Percentiles rank a stretch among this genome's conserved stretches.
phyloP scores from a whole-genome alignment of 2,113 vertebrate species.

The Boleophthalmus pectinirostris region DNA sequence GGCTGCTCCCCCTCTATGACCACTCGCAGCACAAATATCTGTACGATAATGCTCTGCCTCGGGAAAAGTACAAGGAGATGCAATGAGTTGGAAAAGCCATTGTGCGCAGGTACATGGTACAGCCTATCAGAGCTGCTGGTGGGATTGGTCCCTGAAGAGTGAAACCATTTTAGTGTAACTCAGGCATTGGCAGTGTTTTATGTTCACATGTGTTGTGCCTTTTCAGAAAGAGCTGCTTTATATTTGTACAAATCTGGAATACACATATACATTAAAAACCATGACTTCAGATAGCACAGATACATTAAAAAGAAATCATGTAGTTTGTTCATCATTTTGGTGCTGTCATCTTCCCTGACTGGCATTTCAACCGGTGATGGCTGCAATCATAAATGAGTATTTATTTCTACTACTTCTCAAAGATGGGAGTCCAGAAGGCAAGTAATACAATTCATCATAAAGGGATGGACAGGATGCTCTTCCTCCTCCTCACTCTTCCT shows the following conservation, averaged over 20 bases:
- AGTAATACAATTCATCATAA: neutral
- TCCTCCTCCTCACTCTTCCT: too few relatives aligned
- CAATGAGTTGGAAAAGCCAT: slow-evolving; percentile 28
- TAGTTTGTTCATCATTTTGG: neutral
- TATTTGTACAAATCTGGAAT: neutral
- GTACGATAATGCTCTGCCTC: slow-evolving; percentile 22
- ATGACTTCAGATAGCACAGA: neutral
- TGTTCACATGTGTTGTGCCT: slow-evolving; percentile 9
- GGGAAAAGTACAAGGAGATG: slow-evolving; percentile 33
- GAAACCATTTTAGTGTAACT: slow-evolving; percentile 8
- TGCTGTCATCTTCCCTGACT: neutral
- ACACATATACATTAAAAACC: neutral
- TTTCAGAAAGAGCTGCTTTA: slow-evolving; percentile 13
- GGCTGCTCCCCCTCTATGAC: slow-evolving; percentile 27
- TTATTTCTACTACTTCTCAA: neutral
- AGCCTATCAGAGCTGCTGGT: slow-evolving; percentile 15
- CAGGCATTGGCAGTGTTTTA: neutral
- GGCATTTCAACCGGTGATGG: neutral
- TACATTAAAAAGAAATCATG: neutral
- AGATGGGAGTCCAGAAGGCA: neutral
- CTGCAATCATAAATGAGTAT: neutral
- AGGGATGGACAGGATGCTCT: too few relatives aligned
- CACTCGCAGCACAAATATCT: slow-evolving; percentile 22
- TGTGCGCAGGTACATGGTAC: slow-evolving; percentile 15
- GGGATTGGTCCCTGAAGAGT: slow-evolving; percentile 5